Base-by-base conservation (phyloP, 2,797 vertebrate genomes). In the Odontamblyopus lacepedii region DNA sequence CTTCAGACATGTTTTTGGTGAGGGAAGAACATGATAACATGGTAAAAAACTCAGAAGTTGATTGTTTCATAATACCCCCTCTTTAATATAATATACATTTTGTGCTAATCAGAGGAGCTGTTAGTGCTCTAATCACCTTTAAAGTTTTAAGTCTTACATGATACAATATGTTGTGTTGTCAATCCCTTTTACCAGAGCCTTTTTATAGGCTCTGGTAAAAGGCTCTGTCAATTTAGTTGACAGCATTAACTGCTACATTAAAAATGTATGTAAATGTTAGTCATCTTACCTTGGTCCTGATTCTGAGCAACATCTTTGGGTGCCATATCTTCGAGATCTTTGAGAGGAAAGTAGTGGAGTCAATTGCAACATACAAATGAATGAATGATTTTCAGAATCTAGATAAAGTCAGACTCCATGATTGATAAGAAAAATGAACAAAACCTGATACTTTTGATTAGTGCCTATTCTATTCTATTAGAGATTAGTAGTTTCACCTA, bases 251-350 rank as follows among this genome's bases (percentile, higher is more conserved):
- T n/a, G 18, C 19, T 7, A 53, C 51, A 8, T 57, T 13, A 4
- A 57, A 57, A 44, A 44, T 13, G 44, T 48, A 48, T 15, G 4
- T 15, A 48, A 48, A 48, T 48, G 44, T 27, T 59, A 9, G 61
- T 67, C 18, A 71, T 94, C 95, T 88, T 92, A 98, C 97, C 95
- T 85, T 96, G 94, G 89, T 96, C 94, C 84, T 95, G 86, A 80
- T 87, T 83, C 23, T 94, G 93, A 71, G 95, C 94, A 65, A 92
- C 94, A 72, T 90, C 91, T 83, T 90, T 95, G 38, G 85, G 74
- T 69, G 76, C 79, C 69, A 81, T 80, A 65, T 91, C 90, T 80
- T 91, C 90, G 83, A 69, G 83, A 76, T 84, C 92, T 94, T 82
- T 71, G 35, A 48, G 23, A n/a, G 29, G 3, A 2, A 27, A 30